Evolutionary conservation across 2,113 vertebrate species (phyloP), one percentile per base, ranked within the genome.

Genomic region (Oreochromis spilurus): DNA sequence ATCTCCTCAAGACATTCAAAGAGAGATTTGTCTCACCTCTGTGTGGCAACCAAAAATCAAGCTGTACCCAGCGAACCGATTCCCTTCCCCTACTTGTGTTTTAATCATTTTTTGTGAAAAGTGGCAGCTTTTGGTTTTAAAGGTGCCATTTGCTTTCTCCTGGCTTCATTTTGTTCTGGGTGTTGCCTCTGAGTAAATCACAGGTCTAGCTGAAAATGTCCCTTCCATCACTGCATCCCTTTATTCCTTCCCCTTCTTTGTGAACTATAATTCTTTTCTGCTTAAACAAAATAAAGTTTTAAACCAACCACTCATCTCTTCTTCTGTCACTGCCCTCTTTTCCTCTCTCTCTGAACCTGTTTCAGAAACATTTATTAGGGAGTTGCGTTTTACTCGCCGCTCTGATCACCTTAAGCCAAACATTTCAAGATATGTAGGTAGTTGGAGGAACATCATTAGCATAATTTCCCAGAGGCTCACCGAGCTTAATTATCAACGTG

Each of bases 401-500:
- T 84, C 21, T 50, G 83, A 94, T 86, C 91, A 92, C 92, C 91
- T 92, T 65, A 83, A 90, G 90, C 83, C 89, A 81, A 88, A 79
- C 21, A 50, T 94, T 94, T 87, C 16, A 10, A 84, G 88, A 89
- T 90, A 90, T 84, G 80, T 85, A 89, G 87, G 91, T 90, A 88
- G 89, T 91, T 36, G 48, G 78, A 90, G 88, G 82, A 88, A 67
- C 52, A n/a, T 84, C 90, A 91, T 96, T 94, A 94, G 91, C 93
- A 93, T 95, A 92, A 95, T 96, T 95, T 96, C 95, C 95, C 95
- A 92, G 89, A 93, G 95, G 95, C 83, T 5, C 89, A 65, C 82
- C 78, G 92, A 90, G 94, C 93, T 93, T 94, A 95, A 95, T 95
- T 93, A 94, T 95, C 93, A 94, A 86, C 90, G 91, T 81, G 89